Percentiles rank a stretch among this genome's conserved stretches.
phyloP scores from a whole-genome alignment of 2,113 vertebrate species.

The Orycteropus afer region DNA sequence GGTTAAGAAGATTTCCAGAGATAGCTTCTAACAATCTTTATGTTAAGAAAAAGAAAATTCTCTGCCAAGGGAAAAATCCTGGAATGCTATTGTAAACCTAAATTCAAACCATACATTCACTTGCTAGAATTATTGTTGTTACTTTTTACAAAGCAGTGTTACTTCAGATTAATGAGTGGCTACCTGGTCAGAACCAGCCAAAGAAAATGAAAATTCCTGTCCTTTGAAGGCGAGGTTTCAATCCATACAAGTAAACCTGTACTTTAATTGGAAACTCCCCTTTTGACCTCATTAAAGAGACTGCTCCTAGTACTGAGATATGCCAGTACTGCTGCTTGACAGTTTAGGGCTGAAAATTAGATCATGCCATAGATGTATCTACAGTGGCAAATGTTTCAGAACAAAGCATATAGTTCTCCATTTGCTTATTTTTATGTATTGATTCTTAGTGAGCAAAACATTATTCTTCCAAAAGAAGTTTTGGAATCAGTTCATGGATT shows the following conservation, averaged over 20 bases:
- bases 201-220: slow-evolving; percentile 2
- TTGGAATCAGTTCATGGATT: background rate
- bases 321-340: background rate
- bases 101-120: background rate
- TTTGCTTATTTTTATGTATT: slow-evolving; percentile 46
- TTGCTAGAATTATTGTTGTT: slow-evolving; percentile 33
- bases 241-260: background rate
- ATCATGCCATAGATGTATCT: background rate
- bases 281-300: background rate
- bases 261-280: background rate
- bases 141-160: slow-evolving; percentile 44
- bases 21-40: slow-evolving; percentile 50
- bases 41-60: slow-evolving; percentile 59
- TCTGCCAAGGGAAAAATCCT: background rate
- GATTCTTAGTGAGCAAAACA: background rate
- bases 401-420: background rate
- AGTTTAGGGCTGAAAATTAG: background rate
- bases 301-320: background rate
- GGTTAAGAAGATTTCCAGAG: slow-evolving; percentile 56
- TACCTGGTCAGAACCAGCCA: background rate
- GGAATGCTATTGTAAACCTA: slow-evolving; percentile 23
- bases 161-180: background rate
- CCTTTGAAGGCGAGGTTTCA: background rate
- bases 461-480: background rate
- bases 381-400: background rate